Evolutionary conservation across 2,888 invertebrate genomes (phyloP).

Genomic region (Drosophila tripunctata): DNA sequence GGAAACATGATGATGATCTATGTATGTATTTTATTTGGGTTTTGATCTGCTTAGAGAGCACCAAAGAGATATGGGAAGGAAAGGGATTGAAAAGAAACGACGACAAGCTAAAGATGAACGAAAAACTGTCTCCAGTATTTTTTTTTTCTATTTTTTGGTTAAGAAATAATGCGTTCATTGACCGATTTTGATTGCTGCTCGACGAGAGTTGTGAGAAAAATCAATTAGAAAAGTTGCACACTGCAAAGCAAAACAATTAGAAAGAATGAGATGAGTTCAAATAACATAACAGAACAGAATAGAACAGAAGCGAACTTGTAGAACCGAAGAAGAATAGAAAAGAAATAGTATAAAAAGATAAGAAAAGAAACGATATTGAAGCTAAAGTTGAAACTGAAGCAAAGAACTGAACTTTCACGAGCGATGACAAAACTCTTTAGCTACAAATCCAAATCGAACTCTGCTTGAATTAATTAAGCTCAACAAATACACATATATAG

Average conservation of each 20-base stretch:
- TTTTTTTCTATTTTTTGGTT: neutral
- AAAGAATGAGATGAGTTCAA: slow-evolving; percentile 6
- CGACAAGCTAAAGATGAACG: slow-evolving; percentile 17
- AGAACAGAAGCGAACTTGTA: neutral
- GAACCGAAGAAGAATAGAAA: slow-evolving; percentile 9
- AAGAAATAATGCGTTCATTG: slow-evolving; percentile 68
- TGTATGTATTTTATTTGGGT: slow-evolving; percentile 27
- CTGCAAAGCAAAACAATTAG: slow-evolving; percentile 44
- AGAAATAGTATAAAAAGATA: neutral
- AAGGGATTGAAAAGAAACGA: neutral
- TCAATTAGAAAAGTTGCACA: slow-evolving; percentile 73
- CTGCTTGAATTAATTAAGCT: slow-evolving; percentile 51
- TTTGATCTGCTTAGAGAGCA: slow-evolving; percentile 19
- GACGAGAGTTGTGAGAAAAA: slow-evolving; percentile 59
- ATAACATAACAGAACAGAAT: neutral
- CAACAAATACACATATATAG: slow-evolving; percentile 3
- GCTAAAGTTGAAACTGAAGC: neutral
- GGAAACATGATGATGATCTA: slow-evolving; percentile 4
- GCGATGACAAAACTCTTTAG: slow-evolving; percentile 22
- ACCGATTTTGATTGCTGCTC: slow-evolving; percentile 48
- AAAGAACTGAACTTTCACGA: slow-evolving; percentile 65
- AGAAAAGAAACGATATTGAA: neutral
- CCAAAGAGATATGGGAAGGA: slow-evolving; percentile 7
- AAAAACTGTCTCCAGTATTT: slow-evolving; percentile 12
- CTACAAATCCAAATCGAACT: slow-evolving; percentile 11